A percentile compares a stretch with the other conserved stretches of the same genome.
Evolutionary conservation across 2,888 invertebrate genomes (phyloP).

Genomic region (Megastigmus dorsalis): DNA sequence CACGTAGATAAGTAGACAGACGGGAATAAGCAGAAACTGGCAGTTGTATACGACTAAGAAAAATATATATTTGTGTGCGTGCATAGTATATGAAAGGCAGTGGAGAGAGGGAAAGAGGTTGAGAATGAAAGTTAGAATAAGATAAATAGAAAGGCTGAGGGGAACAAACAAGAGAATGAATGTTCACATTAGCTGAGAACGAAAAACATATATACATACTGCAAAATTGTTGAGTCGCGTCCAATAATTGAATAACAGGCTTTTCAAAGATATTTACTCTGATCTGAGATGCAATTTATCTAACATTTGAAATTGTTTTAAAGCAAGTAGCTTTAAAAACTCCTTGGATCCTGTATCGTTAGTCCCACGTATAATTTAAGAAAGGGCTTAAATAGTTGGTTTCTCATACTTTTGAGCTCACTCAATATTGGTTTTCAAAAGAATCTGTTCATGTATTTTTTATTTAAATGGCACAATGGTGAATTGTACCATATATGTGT

Average conservation of each 20-base stretch:
- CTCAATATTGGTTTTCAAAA: too few species aligned
- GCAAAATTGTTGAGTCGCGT: constrained; percentile 27
- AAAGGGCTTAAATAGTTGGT: too few species aligned
- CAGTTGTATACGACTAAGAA: background rate
- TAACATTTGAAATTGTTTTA: background rate
- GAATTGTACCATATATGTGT: too few species aligned
- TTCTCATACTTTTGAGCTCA: too few species aligned
- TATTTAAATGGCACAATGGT: too few species aligned
- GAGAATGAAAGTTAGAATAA: constrained; percentile 31
- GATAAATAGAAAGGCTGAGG: constrained; percentile 26
- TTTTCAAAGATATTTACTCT: constrained; percentile 8
- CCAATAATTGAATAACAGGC: constrained; percentile 30
- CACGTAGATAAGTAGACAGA: constrained; percentile 7
- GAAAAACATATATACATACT: background rate
- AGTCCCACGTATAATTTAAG: too few species aligned
- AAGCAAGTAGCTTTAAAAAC: background rate
- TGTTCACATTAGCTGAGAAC: constrained; percentile 9
- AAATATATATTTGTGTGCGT: too few species aligned
- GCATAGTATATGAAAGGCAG: too few species aligned
- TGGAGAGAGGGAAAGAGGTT: constrained; percentile 16
- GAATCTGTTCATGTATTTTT: too few species aligned
- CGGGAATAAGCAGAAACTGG: constrained; percentile 25
- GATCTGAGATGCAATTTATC: background rate
- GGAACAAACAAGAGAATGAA: constrained; percentile 17
- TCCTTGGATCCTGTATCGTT: background rate